A percentile compares a stretch with the other conserved stretches of the same genome.
These are phyloP conservation scores for Strigops habroptila DNA, from an alignment of 2,113 vertebrate genomes.

Conservation along the genomic window DNA sequence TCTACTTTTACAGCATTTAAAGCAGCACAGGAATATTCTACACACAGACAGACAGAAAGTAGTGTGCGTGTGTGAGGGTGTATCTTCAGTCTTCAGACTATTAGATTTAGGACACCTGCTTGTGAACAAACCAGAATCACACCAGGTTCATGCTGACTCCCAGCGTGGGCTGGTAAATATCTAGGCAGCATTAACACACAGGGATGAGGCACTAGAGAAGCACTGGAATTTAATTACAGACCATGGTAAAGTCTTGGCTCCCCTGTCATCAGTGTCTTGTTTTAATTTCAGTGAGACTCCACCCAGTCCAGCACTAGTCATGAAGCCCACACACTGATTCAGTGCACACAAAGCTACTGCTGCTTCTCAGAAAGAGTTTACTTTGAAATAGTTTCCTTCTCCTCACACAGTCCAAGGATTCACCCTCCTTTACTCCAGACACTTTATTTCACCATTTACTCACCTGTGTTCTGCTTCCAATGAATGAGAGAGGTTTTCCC, in stretches of 20 bases:
- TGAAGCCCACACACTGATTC: neutral
- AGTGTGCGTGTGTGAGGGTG: neutral
- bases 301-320: neutral
- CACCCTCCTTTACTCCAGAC: neutral
- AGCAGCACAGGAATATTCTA: neutral
- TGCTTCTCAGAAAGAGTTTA: neutral
- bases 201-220: neutral
- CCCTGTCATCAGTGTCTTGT: neutral
- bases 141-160: neutral
- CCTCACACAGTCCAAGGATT: neutral
- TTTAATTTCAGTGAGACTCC: neutral
- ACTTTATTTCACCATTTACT: neutral
- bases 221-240: constrained; percentile 28
- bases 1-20: neutral
- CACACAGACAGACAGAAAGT: neutral
- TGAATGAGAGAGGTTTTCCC: constrained; percentile 92
- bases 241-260: neutral
- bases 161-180: neutral
- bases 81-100: neutral
- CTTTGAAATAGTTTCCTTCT: neutral
- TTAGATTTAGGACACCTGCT: neutral
- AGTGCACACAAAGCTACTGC: neutral
- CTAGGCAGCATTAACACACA: neutral
- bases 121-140: neutral
- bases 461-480: constrained; percentile 98